Evolutionary conservation across 2,113 vertebrate genomes (phyloP).

Genomic region (Bufo gargarizans): DNA sequence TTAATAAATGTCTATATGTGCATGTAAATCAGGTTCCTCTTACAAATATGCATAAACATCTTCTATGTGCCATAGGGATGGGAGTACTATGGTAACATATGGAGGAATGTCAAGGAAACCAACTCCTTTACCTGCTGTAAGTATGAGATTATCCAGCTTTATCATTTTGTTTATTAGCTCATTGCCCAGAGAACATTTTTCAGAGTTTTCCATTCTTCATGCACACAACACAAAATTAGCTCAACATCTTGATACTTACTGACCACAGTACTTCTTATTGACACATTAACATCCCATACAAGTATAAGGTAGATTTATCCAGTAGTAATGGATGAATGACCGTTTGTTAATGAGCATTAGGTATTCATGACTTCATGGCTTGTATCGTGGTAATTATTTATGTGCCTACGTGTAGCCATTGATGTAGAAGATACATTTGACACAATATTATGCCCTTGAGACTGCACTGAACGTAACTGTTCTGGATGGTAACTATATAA

Average conservation of each 20-base stretch:
- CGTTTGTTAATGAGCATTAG: not conserved
- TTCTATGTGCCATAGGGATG: slow-evolving; percentile 69
- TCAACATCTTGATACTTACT: not conserved
- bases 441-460: too few species aligned
- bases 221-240: not conserved
- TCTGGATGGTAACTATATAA: too few species aligned
- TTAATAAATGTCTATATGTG: not conserved
- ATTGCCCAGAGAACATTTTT: not conserved
- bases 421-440: too few species aligned
- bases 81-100: slow-evolving; percentile 93
- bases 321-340: not conserved
- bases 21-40: not conserved
- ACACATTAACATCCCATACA: not conserved
- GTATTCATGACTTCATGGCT: not conserved
- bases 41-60: not conserved
- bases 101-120: slow-evolving; percentile 97
- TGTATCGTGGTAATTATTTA: not conserved
- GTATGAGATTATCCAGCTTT: slow-evolving; percentile 40
- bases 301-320: not conserved
- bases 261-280: not conserved
- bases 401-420: too few species aligned
- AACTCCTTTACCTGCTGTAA: slow-evolving; percentile 88
- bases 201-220: not conserved
- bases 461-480: too few species aligned
- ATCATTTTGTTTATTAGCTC: not conserved